These are phyloP conservation scores for Gavia stellata DNA, from an alignment of 2,113 vertebrate species.

Conservation along the genomic window DNA sequence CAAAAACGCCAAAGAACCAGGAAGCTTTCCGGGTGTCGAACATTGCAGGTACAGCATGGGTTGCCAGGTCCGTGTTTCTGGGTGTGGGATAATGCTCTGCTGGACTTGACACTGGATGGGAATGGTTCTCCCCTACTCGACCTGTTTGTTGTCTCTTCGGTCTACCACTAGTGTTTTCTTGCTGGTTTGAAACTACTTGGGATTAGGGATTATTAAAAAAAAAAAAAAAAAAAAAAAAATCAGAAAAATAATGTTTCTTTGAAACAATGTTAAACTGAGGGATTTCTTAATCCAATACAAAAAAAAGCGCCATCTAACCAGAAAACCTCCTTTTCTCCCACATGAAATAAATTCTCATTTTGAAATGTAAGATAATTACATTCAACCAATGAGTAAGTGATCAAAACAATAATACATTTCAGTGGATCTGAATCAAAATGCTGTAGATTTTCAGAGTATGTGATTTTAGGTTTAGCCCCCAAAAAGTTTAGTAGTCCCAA, in stretches of 20 bases:
- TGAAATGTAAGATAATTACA: not conserved
- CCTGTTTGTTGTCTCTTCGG: slow-evolving; percentile 11
- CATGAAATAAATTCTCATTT: not conserved
- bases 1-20: slow-evolving; percentile 87
- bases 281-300: not conserved
- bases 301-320: not conserved
- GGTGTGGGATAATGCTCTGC: accelerated
- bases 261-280: not conserved
- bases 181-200: not conserved
- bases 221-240: not conserved
- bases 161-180: not conserved
- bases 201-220: not conserved
- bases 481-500: not conserved
- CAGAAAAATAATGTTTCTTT: not conserved
- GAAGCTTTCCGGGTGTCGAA: slow-evolving; percentile 88
- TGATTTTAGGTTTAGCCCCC: not conserved
- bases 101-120: slow-evolving; percentile 12
- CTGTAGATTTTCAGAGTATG: not conserved
- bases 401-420: not conserved
- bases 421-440: not conserved
- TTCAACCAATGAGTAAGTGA: not conserved
- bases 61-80: accelerated
- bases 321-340: not conserved
- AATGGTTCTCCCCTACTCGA: not conserved
- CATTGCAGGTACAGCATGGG: slow-evolving; percentile 75